A percentile compares a stretch with the other conserved stretches of the same genome.
Conservation (phyloP, 2,888 invertebrate genomes). For the Ditula angustiorana region DNA sequence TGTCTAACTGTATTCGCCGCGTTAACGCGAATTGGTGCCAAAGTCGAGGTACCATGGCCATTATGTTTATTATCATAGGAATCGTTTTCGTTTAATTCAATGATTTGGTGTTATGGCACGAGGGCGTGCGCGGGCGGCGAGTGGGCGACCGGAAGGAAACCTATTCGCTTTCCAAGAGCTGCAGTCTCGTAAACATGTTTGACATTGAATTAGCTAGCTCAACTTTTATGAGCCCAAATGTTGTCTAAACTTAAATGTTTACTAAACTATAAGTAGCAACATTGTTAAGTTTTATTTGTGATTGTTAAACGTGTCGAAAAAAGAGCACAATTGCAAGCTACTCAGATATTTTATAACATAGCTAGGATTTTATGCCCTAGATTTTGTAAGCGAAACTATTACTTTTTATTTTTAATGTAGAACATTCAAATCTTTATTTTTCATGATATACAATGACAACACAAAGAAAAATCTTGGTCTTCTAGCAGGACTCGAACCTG, state of each 20-base stretch:
- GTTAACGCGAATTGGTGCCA: constrained; percentile 30
- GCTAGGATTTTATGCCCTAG: no score
- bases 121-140: constrained; percentile 64
- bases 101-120: constrained; percentile 67
- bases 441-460: no score
- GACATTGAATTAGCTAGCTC: constrained; percentile 38
- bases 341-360: no score
- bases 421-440: no score
- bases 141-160: constrained; percentile 83
- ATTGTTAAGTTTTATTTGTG: constrained; percentile 13
- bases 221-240: constrained; percentile 34
- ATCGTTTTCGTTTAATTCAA: constrained; percentile 64
- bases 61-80: constrained; percentile 59
- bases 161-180: constrained; percentile 40
- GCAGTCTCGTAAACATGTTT: constrained; percentile 32
- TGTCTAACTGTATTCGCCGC: constrained; percentile 31
- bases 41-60: constrained; percentile 24
- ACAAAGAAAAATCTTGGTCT: no score
- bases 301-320: no score
- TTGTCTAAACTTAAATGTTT: constrained; percentile 10
- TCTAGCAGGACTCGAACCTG: no score
- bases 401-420: no score
- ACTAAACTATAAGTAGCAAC: not conserved
- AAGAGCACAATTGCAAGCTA: no score
- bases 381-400: no score